A percentile compares a stretch with the other conserved stretches of the same genome.
These are phyloP conservation scores for Stenolophus ochropezus DNA, from an alignment of 2,888 invertebrate genomes.

Conservation along the genomic window DNA sequence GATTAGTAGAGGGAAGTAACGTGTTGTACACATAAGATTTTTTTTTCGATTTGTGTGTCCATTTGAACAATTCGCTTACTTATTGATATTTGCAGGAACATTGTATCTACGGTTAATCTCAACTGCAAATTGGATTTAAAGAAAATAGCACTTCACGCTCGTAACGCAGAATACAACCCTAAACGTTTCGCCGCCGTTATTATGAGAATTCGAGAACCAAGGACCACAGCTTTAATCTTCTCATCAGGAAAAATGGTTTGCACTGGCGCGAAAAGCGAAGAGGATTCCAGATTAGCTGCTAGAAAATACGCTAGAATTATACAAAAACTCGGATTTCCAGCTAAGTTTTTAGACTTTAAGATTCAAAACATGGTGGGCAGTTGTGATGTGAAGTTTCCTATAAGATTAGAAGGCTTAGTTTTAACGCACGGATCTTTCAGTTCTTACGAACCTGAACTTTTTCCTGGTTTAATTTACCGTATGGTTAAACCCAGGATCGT, in stretches of 20 bases:
- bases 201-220: slow-evolving; percentile 93
- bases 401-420: slow-evolving; percentile 85
- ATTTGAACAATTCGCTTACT: too few species aligned
- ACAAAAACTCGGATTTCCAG: slow-evolving; percentile 86
- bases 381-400: slow-evolving; percentile 91
- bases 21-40: too few species aligned
- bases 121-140: slow-evolving; percentile 96
- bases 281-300: slow-evolving; percentile 85
- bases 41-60: too few species aligned
- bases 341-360: slow-evolving; percentile 86
- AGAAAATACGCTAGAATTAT: slow-evolving; percentile 89
- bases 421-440: slow-evolving; percentile 87
- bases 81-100: slow-evolving; percentile 81
- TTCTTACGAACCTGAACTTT: slow-evolving; percentile 89
- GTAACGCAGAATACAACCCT: slow-evolving; percentile 99
- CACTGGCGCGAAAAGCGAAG: slow-evolving; percentile 90
- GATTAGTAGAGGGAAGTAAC: too few species aligned
- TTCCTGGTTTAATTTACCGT: slow-evolving; percentile 89
- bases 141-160: slow-evolving; percentile 96
- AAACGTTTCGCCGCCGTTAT: slow-evolving; percentile 99
- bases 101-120: slow-evolving; percentile 98
- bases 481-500: slow-evolving; percentile 90
- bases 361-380: slow-evolving; percentile 92
- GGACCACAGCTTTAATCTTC: slow-evolving; percentile 91
- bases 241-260: slow-evolving; percentile 92